phyloP scores from a whole-genome alignment of 2,797 vertebrate species.

The Chloroceryle amazona region DNA sequence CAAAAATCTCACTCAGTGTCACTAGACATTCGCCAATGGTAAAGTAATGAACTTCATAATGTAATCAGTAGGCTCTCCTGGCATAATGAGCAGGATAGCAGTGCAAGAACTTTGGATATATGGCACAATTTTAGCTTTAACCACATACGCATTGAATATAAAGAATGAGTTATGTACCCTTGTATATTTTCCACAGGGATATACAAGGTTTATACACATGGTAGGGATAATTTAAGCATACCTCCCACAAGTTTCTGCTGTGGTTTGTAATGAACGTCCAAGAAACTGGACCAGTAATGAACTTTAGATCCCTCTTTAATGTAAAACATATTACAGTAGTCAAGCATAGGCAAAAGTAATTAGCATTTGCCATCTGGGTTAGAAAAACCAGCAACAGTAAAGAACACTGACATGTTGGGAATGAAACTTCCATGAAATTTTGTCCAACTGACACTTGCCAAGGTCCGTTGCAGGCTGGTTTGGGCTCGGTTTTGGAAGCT shows the following conservation, averaged over 20 bases:
- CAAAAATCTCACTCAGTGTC: not conserved
- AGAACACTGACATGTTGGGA: not conserved
- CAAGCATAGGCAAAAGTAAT: not conserved
- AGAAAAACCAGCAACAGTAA: not conserved
- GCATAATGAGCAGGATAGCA: not conserved
- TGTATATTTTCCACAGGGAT: not conserved
- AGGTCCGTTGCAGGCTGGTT: not conserved
- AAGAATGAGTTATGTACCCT: not conserved
- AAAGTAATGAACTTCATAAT: not conserved
- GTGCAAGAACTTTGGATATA: not conserved
- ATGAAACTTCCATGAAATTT: not conserved
- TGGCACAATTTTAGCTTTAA: not conserved
- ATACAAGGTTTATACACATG: rapidly evolving
- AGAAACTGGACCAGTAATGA: not conserved
- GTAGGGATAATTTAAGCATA: not conserved
- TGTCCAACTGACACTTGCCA: not conserved
- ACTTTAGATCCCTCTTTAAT: not conserved
- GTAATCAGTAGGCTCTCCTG: not conserved
- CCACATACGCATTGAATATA: not conserved
- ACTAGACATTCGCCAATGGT: not conserved
- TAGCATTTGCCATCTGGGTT: not conserved
- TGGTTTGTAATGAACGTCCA: not conserved
- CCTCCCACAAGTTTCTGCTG: not conserved
- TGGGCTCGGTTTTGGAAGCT: not conserved
- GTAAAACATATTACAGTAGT: not conserved